Evolutionary conservation across 2,113 vertebrate genomes (phyloP), one percentile per base, ranked within the genome.

Genomic region (Corydoras sp.): DNA sequence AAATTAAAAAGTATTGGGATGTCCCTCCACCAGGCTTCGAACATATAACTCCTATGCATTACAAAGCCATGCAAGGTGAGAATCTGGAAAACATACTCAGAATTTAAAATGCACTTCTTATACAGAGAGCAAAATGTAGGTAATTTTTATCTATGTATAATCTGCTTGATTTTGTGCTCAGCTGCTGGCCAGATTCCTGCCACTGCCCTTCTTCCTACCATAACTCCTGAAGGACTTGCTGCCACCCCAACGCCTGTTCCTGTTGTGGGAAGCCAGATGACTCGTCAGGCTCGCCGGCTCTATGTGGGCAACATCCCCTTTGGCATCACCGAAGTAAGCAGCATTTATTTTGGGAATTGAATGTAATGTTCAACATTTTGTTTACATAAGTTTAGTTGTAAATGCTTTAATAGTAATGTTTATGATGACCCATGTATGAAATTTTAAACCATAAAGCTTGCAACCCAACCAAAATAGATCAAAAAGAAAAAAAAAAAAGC

Each of bases 251-350:
- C 93, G 15, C 93, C 93, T 2, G 94, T 95, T 65, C 93, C 94
- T 7, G 94, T 96, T 60, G 93, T 96, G 61, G 94, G 94, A 60
- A 96, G 93, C 83, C 94, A 96, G 88, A 95, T 96, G 94, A 95
- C 94, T 58, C 82, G 94, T 24, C 94, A 96, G 81, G 94, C 94
- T 61, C 89, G 93, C 0, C 87, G 94, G 4, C 92, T 96, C 15
- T 96, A 96, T 11, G 93, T 96, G 72, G 94, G 94, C 75, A 96
- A 96, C 79, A 96, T 96, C 81, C 94, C 94, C 10, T 96, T 96
- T 74, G 93, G 94, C 72, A 94, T 95, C 81, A 95, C 94, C 79
- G 94, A 96, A 90, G 94, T 93, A 81, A 79, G 82, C 10, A n/a
- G 54, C 8, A 5, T 51, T 35, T 0, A 49, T 53, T 3, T 31